These are phyloP conservation scores for Melieria omissa DNA, from an alignment of 2,888 invertebrate genomes.

Conservation along the genomic window DNA sequence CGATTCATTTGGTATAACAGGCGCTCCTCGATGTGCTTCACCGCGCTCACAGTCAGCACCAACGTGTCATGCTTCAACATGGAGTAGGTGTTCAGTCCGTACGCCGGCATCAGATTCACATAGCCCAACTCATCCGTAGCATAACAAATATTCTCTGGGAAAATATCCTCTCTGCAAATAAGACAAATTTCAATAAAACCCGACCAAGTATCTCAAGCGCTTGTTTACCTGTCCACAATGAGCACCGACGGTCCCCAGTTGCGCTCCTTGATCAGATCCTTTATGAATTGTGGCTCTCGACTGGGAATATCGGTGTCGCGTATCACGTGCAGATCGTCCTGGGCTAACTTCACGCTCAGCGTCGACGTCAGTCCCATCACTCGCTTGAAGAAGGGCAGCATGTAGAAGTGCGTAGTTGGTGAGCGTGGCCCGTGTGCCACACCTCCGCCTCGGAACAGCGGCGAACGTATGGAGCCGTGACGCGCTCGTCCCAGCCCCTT, in stretches of 20 bases:
- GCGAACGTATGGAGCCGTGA: slow-evolving; percentile 92
- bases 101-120: slow-evolving; percentile 94
- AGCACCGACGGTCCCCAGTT: slow-evolving; percentile 97
- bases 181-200: background rate
- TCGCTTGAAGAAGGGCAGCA: slow-evolving; percentile 84
- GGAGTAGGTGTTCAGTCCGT: slow-evolving; percentile 94
- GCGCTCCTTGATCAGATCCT: slow-evolving; percentile 82
- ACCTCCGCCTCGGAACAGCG: slow-evolving; percentile 87
- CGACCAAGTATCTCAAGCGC: slow-evolving; percentile 5
- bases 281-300: slow-evolving; percentile 80
- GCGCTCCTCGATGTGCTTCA: slow-evolving; percentile 84
- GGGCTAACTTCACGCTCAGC: slow-evolving; percentile 91
- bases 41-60: slow-evolving; percentile 85
- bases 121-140: slow-evolving; percentile 84
- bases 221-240: slow-evolving; percentile 84
- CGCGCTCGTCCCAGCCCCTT: slow-evolving; percentile 92
- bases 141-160: slow-evolving; percentile 87
- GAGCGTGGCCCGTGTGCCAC: slow-evolving; percentile 90
- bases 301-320: slow-evolving; percentile 87
- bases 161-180: slow-evolving; percentile 73
- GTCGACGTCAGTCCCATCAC: slow-evolving; percentile 84
- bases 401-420: slow-evolving; percentile 91
- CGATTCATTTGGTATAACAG: slow-evolving; percentile 77
- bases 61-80: slow-evolving; percentile 97
- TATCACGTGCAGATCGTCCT: slow-evolving; percentile 94